phyloP scores from a whole-genome alignment of 2,888 invertebrate species.

The Craniophora ligustri region DNA sequence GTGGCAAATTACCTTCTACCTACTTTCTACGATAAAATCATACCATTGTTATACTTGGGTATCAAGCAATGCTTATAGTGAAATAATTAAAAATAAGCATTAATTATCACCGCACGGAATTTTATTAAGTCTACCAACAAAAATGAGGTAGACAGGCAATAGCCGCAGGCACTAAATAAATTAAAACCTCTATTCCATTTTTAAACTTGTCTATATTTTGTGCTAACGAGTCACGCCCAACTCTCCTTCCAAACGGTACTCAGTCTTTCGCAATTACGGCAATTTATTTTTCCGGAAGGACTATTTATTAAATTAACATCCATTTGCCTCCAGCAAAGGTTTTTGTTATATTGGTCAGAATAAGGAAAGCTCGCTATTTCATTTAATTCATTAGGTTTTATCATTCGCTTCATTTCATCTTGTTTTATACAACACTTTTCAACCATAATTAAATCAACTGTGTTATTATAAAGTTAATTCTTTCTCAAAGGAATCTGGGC shows the following conservation, averaged over 20 bases:
- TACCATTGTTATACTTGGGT: no score
- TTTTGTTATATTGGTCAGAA: slow-evolving; percentile 55
- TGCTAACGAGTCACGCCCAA: slow-evolving; percentile 62
- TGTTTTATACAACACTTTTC: slow-evolving; percentile 32
- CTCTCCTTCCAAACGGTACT: slow-evolving; percentile 57
- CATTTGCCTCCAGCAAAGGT: slow-evolving; percentile 60
- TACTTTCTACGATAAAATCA: no score
- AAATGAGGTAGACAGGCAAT: slow-evolving; percentile 13
- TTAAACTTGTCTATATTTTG: slow-evolving; percentile 54
- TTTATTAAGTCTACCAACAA: background rate
- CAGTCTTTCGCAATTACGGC: slow-evolving; percentile 64
- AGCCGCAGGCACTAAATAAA: slow-evolving; percentile 21
- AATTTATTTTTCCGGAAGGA: slow-evolving; percentile 65
- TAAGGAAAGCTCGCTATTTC: slow-evolving; percentile 53
- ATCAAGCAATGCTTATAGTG: no score
- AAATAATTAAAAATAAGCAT: no score
- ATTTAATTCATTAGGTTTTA: slow-evolving; percentile 51
- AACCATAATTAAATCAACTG: slow-evolving; percentile 38
- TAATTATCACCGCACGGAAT: no score
- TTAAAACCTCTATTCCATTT: slow-evolving; percentile 28
- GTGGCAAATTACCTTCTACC: no score
- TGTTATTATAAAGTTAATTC: slow-evolving; percentile 28
- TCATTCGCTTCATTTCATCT: slow-evolving; percentile 34
- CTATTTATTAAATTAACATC: slow-evolving; percentile 71
- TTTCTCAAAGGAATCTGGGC: slow-evolving; percentile 9